A percentile compares a stretch with the other conserved stretches of the same genome.
Evolutionary conservation across 2,888 invertebrate species (phyloP).

Genomic region (Caenorhabditis imperialis): DNA sequence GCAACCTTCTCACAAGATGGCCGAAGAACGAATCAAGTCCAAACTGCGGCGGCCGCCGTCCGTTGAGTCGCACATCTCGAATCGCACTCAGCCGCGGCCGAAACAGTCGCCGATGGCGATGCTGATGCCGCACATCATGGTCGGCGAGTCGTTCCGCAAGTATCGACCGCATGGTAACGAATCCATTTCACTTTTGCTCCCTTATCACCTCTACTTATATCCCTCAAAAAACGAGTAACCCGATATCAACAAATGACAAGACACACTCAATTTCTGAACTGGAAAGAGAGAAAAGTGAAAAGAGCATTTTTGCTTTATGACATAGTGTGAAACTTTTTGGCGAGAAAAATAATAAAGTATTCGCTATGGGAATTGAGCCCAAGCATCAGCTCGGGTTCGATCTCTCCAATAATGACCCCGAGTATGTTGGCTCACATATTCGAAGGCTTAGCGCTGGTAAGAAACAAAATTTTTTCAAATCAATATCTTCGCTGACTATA

Average conservation of each 20-base stretch:
- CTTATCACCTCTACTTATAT: background rate
- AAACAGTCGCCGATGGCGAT: conserved; percentile 36
- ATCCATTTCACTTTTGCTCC: conserved; percentile 2
- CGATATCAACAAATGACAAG: conserved; percentile 49
- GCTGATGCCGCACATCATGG: conserved; percentile 46
- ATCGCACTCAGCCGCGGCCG: conserved; percentile 2
- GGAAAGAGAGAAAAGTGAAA: conserved; percentile 13
- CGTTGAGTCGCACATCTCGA: conserved; percentile 35
- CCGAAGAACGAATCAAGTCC: conserved; percentile 49
- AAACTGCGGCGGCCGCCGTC: conserved; percentile 41
- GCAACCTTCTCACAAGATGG: conserved; percentile 15
- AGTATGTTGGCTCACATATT: conserved; percentile 10
- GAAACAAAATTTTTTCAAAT: conserved; percentile 5
- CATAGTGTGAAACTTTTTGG: conserved; percentile 5
- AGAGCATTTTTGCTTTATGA: conserved; percentile 11
- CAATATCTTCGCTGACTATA: background rate
- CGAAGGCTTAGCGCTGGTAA: conserved; percentile 37
- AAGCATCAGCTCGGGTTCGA: conserved; percentile 19
- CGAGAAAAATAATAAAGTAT: too few species aligned
- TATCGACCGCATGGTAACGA: conserved; percentile 45
- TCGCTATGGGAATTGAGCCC: background rate
- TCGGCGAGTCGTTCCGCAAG: conserved; percentile 51
- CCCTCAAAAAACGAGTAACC: conserved; percentile 27
- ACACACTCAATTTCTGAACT: conserved; percentile 25
- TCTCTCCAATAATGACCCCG: conserved; percentile 8